Base-by-base conservation (phyloP, 92 coral and sea anemone species). In the Epizoanthus rinbou region DNA sequence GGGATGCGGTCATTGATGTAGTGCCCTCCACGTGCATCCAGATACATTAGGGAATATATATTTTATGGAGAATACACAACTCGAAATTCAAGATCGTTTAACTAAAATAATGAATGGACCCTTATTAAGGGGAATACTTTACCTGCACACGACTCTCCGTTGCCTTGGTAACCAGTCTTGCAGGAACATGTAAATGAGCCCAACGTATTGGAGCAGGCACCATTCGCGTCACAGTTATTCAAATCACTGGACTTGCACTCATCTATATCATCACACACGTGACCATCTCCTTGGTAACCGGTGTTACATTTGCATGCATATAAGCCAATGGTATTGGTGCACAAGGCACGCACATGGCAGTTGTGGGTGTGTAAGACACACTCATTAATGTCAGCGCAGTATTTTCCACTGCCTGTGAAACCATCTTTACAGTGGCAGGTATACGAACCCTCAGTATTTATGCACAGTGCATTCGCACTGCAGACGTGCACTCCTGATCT, bases 111-210 rank as follows among this genome's bases (percentile, higher is more conserved):
- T 39, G 70, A 5, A 24, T 15, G 10, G 17, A 4, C 1, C 33
- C 31, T 0, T 28, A 66, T 28, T 28, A 66, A 8, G 50, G 10
- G 65, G 16, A 50, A 50, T 50, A 50, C 16, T 31, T 67, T 67
- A 71, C 76, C 81, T 33, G 8, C 18, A 57, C 81, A 76, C 15
- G 45, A 28, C 18, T 8, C 37, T n/a, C 69, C 81, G 66, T 76
- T 58, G 15, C 81, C 68, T 57, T n/a, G 39, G 60, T 31, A 59
- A 76, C 81, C 81, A 37, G 52, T 37, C 3, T 31, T n/a, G 10
- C 81, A 76, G 35, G 81, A 37, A 35, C 81, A 76, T 13, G 69
- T 58, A n/a, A 76, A 76, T 33, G 81, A 76, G 22, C 81, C 81
- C 8, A 10, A 6, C 3, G 69, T 76, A 69, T 76, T 76, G 81